These are phyloP conservation scores for Proteles cristata DNA, from an alignment of 2,113 vertebrate genomes.

Conservation along the genomic window DNA sequence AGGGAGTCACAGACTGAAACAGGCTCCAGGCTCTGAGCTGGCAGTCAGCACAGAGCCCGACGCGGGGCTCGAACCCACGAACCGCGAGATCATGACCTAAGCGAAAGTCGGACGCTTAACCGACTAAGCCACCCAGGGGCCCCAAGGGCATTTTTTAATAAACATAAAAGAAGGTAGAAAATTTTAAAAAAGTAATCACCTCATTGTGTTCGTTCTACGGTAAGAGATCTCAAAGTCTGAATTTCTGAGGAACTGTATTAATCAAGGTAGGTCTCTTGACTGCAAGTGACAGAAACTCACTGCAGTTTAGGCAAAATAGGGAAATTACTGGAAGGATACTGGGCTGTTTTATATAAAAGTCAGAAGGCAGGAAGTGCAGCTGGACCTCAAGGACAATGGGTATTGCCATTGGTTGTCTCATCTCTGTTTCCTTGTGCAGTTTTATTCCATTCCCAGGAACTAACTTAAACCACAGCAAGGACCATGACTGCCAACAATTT, in stretches of 20 bases:
- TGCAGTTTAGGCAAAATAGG: not conserved
- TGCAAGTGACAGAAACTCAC: constrained; percentile 33
- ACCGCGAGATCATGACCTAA: too few species aligned
- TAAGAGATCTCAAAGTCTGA: constrained; percentile 16
- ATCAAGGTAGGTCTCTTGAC: not conserved
- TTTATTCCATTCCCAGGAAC: constrained; percentile 48
- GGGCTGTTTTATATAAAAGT: not conserved
- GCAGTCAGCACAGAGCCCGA: too few species aligned
- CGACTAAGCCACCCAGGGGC: too few species aligned
- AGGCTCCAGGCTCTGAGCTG: too few species aligned
- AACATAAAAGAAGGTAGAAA: not conserved
- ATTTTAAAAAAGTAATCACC: not conserved
- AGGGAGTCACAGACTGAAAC: too few species aligned
- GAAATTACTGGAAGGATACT: not conserved
- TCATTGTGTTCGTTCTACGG: constrained; percentile 49
- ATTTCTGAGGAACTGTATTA: not conserved
- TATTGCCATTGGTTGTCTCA: not conserved
- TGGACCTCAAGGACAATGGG: not conserved
- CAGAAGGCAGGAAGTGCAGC: not conserved
- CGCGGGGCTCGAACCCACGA: too few species aligned
- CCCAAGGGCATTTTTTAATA: constrained; percentile 59
- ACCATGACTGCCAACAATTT: not conserved
- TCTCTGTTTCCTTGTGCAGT: not conserved
- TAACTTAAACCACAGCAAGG: not conserved
- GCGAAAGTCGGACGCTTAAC: too few species aligned